phyloP scores from a whole-genome alignment of 1,140 invertebrate species.

The Megalonaias nervosa region DNA sequence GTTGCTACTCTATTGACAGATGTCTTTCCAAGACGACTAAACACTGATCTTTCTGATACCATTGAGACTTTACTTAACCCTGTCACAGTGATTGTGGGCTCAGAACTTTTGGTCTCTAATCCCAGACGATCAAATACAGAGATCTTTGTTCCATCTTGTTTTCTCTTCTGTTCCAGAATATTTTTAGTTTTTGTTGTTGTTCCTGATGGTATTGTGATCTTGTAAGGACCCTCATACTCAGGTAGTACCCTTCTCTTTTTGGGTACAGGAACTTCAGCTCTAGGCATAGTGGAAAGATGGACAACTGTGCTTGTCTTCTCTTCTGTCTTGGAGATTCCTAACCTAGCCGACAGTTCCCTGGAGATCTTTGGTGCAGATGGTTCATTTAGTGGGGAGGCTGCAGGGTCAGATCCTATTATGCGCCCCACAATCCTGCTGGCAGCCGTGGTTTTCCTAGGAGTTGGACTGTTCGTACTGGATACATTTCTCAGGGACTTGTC shows the following conservation, averaged over 20 bases:
- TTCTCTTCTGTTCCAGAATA: slow-evolving; percentile 39
- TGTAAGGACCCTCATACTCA: slow-evolving; percentile 65
- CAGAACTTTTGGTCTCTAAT: too few relatives aligned
- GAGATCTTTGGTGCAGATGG: slow-evolving; percentile 45
- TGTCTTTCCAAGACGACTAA: too few relatives aligned
- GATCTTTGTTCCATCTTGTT: slow-evolving; percentile 8
- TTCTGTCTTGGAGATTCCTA: slow-evolving; percentile 30
- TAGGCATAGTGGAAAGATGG: background rate
- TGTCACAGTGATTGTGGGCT: too few relatives aligned
- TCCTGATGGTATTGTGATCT: slow-evolving; percentile 47
- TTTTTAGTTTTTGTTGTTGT: slow-evolving; percentile 47
- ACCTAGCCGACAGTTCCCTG: slow-evolving; percentile 60
- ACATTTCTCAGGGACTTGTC: too few relatives aligned
- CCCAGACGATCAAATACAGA: too few relatives aligned
- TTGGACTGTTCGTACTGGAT: too few relatives aligned
- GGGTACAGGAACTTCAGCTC: slow-evolving; percentile 47
- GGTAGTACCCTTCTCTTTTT: slow-evolving; percentile 56
- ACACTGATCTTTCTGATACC: too few relatives aligned
- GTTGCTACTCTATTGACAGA: too few relatives aligned
- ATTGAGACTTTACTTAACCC: too few relatives aligned
- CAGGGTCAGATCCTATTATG: slow-evolving; percentile 55
- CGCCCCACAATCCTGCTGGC: slow-evolving; percentile 65
- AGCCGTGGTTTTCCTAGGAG: slow-evolving; percentile 40
- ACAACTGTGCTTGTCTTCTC: background rate
- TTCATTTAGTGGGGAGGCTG: slow-evolving; percentile 48